Percentiles rank a stretch among this genome's conserved stretches.
phyloP scores from a whole-genome alignment of 1,140 invertebrate genomes.

The Helicoverpa armigera region DNA sequence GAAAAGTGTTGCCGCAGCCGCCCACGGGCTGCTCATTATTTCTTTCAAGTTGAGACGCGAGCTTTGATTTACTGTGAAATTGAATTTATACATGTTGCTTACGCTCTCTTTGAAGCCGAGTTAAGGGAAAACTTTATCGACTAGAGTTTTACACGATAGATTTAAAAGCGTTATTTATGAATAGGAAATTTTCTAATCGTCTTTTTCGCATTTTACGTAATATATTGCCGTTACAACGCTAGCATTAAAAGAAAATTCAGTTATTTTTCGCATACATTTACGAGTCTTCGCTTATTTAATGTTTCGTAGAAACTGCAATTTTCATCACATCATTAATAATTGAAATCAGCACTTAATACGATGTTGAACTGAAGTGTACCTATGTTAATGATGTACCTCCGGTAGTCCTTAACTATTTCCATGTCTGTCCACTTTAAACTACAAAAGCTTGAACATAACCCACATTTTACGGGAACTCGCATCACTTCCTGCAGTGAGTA shows the following conservation, averaged over 20 bases:
- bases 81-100: conserved; percentile 25
- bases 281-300: too few relatives aligned
- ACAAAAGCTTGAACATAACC: conserved; percentile 14
- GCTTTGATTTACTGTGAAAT: conserved; percentile 43
- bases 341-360: too few relatives aligned
- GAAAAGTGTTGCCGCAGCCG: conserved; percentile 26
- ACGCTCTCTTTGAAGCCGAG: conserved; percentile 13
- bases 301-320: too few relatives aligned
- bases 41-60: conserved; percentile 36
- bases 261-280: too few relatives aligned
- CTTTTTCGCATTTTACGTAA: too few relatives aligned
- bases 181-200: too few relatives aligned
- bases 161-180: too few relatives aligned
- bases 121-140: conserved; percentile 22
- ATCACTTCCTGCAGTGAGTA: conserved; percentile 25
- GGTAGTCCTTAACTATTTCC: neutral
- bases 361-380: too few relatives aligned
- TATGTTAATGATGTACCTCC: too few relatives aligned
- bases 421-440: neutral
- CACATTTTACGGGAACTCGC: conserved; percentile 21
- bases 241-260: too few relatives aligned
- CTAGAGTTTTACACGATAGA: neutral
- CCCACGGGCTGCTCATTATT: conserved; percentile 40
- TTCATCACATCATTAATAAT: too few relatives aligned
- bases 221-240: too few relatives aligned